phyloP scores from a whole-genome alignment of 2,797 vertebrate species.

The Ambastaia sidthimunki region DNA sequence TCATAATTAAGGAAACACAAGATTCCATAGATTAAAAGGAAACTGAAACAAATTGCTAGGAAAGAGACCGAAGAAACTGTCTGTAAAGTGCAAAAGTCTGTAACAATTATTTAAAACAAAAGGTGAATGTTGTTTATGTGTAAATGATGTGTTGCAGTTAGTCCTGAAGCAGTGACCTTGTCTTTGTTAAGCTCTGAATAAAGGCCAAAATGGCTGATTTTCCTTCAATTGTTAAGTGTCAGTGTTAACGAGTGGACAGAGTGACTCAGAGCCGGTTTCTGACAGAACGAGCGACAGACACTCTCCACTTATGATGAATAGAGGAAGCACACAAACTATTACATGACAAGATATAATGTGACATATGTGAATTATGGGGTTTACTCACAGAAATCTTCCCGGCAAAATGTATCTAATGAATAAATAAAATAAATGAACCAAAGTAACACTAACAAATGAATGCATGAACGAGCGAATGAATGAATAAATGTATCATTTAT shows the following conservation, averaged over 20 bases:
- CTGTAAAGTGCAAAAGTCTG: background rate
- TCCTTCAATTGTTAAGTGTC: conserved; percentile 22
- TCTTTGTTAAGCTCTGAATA: background rate
- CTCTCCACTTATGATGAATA: background rate
- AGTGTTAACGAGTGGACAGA: conserved; percentile 6
- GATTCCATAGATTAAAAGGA: conserved; percentile 14
- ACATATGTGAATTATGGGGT: background rate
- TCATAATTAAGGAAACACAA: background rate
- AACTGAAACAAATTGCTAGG: background rate
- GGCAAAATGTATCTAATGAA: background rate
- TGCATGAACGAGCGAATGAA: background rate
- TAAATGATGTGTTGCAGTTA: background rate
- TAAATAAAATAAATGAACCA: too few species aligned
- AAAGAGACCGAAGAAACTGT: background rate
- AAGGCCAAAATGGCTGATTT: conserved; percentile 24
- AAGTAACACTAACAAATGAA: too few species aligned
- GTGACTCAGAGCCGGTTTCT: conserved; percentile 20
- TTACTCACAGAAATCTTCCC: background rate
- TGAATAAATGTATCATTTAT: too few species aligned
- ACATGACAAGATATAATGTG: background rate
- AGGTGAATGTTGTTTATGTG: background rate
- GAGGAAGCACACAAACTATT: background rate
- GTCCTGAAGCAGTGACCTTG: background rate
- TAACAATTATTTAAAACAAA: background rate
- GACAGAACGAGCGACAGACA: conserved; percentile 7